Conservation (phyloP, 1,140 invertebrate genomes). For the Drosophila bifasciata region DNA sequence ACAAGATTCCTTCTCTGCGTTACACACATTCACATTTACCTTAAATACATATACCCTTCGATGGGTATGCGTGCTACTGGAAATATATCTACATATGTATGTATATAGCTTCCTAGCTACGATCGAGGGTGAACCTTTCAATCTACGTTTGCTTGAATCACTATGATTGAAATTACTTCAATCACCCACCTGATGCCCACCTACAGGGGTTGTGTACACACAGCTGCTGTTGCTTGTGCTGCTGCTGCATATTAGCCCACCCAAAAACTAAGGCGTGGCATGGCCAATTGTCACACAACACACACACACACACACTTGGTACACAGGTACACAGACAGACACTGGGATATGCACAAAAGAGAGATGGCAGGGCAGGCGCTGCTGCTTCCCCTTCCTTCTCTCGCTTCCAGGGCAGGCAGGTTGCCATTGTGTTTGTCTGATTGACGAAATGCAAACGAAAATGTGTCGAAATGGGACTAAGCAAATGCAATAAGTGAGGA, state of each 20-base stretch:
- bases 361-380: conserved; percentile 6
- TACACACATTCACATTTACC: too few species aligned
- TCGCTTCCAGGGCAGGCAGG: conserved; percentile 54
- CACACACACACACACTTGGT: conserved; percentile 12
- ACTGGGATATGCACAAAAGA: conserved; percentile 15
- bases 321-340: neutral
- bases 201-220: conserved; percentile 14
- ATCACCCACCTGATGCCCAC: too few species aligned
- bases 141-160: too few species aligned
- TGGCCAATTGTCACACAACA: conserved; percentile 59
- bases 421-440: conserved; percentile 73
- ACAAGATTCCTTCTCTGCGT: too few species aligned
- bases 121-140: too few species aligned
- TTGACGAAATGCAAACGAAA: conserved; percentile 82
- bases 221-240: conserved; percentile 31
- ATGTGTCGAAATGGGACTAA: conserved; percentile 81
- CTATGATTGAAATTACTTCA: too few species aligned
- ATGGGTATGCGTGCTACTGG: too few species aligned
- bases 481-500: conserved; percentile 59
- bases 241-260: conserved; percentile 44
- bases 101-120: too few species aligned
- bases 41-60: too few species aligned
- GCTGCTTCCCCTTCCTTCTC: conserved; percentile 44
- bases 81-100: too few species aligned
- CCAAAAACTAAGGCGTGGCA: conserved; percentile 69